Evolutionary conservation across 2,888 invertebrate species (phyloP).

Genomic region (Suillia variegata): DNA sequence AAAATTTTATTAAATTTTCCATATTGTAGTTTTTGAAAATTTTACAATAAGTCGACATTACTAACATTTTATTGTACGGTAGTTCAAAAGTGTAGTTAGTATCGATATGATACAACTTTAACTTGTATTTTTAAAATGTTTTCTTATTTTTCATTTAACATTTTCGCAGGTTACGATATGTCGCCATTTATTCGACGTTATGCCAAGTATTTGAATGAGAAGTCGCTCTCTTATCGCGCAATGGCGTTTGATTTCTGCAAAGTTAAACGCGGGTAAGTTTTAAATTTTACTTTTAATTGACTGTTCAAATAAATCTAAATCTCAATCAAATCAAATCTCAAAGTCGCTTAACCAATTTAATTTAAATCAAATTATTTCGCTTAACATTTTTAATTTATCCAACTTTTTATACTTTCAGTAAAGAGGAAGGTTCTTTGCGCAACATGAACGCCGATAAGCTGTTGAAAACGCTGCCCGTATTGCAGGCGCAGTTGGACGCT

Average conservation of each 20-base stretch:
- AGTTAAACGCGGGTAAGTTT: constrained; percentile 92
- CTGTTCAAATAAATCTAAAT: too few species aligned
- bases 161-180: constrained; percentile 91
- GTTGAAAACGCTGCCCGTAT: constrained; percentile 92
- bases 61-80: neutral
- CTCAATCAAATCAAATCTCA: too few species aligned
- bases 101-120: constrained; percentile 22
- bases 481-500: constrained; percentile 94
- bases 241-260: constrained; percentile 99
- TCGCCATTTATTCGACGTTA: constrained; percentile 98
- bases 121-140: constrained; percentile 8
- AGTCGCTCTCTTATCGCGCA: constrained; percentile 96
- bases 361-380: constrained; percentile 4
- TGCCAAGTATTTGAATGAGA: constrained; percentile 99
- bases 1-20: neutral
- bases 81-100: constrained; percentile 25
- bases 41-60: too few species aligned
- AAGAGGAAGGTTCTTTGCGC: constrained; percentile 94
- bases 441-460: constrained; percentile 98
- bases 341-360: neutral
- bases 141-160: constrained; percentile 32
- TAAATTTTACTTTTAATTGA: neutral
- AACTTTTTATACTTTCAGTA: constrained; percentile 65
- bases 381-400: too few species aligned
- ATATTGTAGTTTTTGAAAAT: neutral